These are phyloP conservation scores for Rachycentron canadum DNA, from an alignment of 2,797 vertebrate species.

Conservation along the genomic window DNA sequence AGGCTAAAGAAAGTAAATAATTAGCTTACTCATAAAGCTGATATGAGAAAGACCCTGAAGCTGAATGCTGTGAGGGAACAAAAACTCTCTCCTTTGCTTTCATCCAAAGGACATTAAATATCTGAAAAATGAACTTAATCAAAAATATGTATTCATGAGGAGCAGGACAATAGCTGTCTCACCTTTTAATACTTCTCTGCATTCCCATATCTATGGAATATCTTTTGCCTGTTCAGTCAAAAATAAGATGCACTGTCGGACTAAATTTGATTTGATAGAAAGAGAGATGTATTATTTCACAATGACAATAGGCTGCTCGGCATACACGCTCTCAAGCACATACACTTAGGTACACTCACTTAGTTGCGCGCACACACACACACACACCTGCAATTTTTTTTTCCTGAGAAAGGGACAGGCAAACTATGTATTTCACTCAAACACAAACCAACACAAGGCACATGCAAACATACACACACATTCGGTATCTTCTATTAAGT, in stretches of 20 bases:
- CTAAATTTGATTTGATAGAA: constrained; percentile 73
- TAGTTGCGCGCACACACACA: constrained; percentile 4
- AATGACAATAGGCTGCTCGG: constrained; percentile 52
- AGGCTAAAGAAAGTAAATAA: constrained; percentile 29
- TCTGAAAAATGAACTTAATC: constrained; percentile 68
- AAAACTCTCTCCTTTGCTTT: constrained; percentile 28
- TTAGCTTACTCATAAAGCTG: constrained; percentile 49
- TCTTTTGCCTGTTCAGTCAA: constrained; percentile 60
- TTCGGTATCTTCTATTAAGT: constrained; percentile 29
- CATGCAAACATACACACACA: constrained; percentile 13
- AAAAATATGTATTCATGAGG: constrained; percentile 75
- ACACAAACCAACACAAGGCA: constrained; percentile 11
- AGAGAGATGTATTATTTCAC: constrained; percentile 52
- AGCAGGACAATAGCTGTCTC: constrained; percentile 64
- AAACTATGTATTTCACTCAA: background rate
- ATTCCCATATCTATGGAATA: constrained; percentile 59
- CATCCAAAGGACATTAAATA: constrained; percentile 61
- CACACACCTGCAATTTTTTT: constrained; percentile 6
- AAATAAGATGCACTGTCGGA: constrained; percentile 46
- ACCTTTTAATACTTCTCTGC: constrained; percentile 60
- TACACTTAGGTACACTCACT: constrained; percentile 19
- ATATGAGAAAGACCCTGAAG: constrained; percentile 35
- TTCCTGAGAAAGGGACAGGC: background rate
- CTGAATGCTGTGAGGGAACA: constrained; percentile 23
- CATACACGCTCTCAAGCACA: constrained; percentile 28